Evolutionary conservation across 2,888 invertebrate genomes (phyloP), one percentile per base, ranked within the genome.

Genomic region (Subacronicta megacephala): DNA sequence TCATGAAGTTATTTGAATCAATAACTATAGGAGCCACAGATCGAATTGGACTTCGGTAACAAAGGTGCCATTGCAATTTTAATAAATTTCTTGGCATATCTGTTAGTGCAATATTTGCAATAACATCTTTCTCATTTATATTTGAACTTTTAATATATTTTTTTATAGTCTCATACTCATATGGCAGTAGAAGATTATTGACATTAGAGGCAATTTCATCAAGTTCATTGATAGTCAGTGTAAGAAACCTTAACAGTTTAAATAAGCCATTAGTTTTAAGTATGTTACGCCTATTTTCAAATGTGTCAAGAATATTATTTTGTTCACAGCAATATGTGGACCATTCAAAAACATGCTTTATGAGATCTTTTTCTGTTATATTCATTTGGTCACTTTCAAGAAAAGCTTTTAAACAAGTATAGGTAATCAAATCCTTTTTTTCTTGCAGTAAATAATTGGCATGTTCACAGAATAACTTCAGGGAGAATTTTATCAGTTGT

Each of bases 401-500:
- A 62, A 96, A 89, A 51, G 88, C 84, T 75, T 88, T 86, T 72
- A 96, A 83, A 50, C 95, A 95, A 44, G 87, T 76, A 36, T 83
- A 82, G 56, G 95, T 94, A 72, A 96, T 94, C 38, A 90, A 89
- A 57, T 90, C 78, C 62, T 86, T 95, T 68, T 92, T 90, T 63
- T 91, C 93, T 80, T 88, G 84, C 46, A 96, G 85, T 47, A 95
- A 85, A 75, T 95, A 95, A 68, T 88, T 89, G 12, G 95, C 92
- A 86, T 95, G 95, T 78, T 93, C 90, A 78, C 94, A 91, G 71
- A 96, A 94, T 63, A 95, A 89, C 72, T 94, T 92, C 12, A 95
- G 78, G 67, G 96, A 95, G 72, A 90, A 89, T 61, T 91, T 83
- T 3, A 95, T 85, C 41, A 95, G 84, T 62, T 92, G 87, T 68